Percentiles rank a stretch among this genome's conserved stretches.
Evolutionary conservation across 2,113 vertebrate species (phyloP).

Genomic region (Cettia cetti): DNA sequence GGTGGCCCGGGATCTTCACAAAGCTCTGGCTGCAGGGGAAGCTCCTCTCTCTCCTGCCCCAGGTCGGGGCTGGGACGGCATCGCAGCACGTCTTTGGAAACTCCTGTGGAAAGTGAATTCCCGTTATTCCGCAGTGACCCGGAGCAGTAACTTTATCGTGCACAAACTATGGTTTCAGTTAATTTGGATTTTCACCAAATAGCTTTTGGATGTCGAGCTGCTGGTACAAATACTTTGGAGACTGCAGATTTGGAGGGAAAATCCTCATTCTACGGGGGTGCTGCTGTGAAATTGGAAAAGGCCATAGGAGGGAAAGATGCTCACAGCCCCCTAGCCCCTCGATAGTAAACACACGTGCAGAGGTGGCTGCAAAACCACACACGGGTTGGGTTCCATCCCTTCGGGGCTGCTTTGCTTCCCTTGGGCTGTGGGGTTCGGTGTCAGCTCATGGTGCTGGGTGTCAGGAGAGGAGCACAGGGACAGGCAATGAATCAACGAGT

Average conservation of each 20-base stretch:
- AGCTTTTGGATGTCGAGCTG: not conserved
- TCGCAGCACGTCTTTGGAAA: not conserved
- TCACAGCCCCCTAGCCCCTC: not conserved
- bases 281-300: not conserved
- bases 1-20: fast-evolving
- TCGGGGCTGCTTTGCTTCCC: not conserved
- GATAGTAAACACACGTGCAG: not conserved
- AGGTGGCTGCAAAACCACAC: not conserved
- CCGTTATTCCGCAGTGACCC: not conserved
- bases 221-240: not conserved
- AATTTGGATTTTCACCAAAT: not conserved
- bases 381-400: not conserved
- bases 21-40: not conserved
- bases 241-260: not conserved
- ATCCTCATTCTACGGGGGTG: not conserved
- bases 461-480: not conserved
- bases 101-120: fast-evolving
- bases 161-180: not conserved
- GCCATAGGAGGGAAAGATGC: not conserved
- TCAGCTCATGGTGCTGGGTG: fast-evolving
- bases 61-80: fast-evolving
- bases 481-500: fast-evolving
- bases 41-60: not conserved
- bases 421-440: fast-evolving
- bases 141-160: not conserved